Conservation (phyloP, 2,888 invertebrate genomes). For the Andrena dorsata region DNA sequence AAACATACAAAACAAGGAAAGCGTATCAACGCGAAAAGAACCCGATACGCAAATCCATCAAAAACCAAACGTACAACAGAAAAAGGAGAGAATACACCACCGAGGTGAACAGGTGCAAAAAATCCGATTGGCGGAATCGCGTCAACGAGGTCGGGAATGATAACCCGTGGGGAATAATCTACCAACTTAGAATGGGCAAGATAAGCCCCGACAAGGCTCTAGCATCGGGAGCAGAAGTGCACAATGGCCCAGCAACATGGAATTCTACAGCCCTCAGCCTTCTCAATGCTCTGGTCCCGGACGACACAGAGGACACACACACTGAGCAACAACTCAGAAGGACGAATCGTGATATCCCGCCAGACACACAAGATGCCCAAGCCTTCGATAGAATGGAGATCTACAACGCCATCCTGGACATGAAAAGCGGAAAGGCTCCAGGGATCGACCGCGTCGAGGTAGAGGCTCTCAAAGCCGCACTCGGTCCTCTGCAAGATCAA, state of each 20-base stretch:
- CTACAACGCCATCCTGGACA: not conserved
- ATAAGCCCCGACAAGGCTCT: not conserved
- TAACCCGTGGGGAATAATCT: slow-evolving; percentile 10
- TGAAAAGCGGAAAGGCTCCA: slow-evolving; percentile 9
- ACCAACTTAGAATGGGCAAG: not conserved
- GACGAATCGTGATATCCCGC: not conserved
- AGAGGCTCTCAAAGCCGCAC: not conserved
- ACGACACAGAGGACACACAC: not conserved
- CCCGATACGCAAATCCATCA: accelerated
- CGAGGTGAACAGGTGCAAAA: not conserved
- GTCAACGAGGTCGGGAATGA: not conserved
- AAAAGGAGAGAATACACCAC: not conserved
- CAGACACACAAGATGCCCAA: not conserved
- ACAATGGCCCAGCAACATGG: not conserved
- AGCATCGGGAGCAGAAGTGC: accelerated
- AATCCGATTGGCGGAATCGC: slow-evolving; percentile 1
- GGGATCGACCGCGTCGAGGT: slow-evolving; percentile 22
- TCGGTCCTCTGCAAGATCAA: not conserved
- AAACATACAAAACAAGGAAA: not conserved
- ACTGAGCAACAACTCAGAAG: not conserved
- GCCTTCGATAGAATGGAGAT: not conserved
- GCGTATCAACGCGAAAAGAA: not conserved
- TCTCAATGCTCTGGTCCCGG: slow-evolving; percentile 3
- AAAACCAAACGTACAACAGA: accelerated
- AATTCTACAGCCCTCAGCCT: not conserved